Evolutionary conservation across 2,888 invertebrate genomes (phyloP).

Genomic region (Bibio marci): DNA sequence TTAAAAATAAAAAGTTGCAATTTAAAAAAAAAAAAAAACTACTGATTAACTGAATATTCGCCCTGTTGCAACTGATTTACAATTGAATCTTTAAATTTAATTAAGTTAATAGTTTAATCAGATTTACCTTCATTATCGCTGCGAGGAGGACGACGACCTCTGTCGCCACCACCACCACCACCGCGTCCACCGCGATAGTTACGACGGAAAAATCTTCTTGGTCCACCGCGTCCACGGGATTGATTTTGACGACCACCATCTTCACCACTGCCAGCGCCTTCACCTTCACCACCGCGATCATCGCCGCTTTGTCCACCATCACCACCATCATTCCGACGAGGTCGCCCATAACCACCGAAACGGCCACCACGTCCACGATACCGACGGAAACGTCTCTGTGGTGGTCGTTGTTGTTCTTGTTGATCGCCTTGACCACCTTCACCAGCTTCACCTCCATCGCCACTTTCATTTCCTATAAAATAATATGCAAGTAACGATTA

Average conservation of each 20-base stretch:
- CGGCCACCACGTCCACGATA: slow-evolving; percentile 19
- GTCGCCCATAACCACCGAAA: slow-evolving; percentile 31
- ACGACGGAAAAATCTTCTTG: slow-evolving; percentile 53
- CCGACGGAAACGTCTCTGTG: slow-evolving; percentile 29
- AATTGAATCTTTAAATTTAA: no score
- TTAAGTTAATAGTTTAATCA: no score
- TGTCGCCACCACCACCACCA: slow-evolving; percentile 10
- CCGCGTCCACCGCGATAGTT: slow-evolving; percentile 47
- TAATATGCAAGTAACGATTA: no score
- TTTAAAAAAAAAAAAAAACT: no score
- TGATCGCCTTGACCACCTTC: slow-evolving; percentile 14
- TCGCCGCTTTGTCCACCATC: slow-evolving; percentile 36
- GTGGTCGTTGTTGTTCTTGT: slow-evolving; percentile 11
- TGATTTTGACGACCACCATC: slow-evolving; percentile 20
- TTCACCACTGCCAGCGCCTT: slow-evolving; percentile 15
- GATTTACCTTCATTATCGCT: slow-evolving; percentile 25
- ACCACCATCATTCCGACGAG: slow-evolving; percentile 18
- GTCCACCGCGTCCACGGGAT: slow-evolving; percentile 20
- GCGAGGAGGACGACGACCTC: slow-evolving; percentile 18
- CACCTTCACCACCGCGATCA: slow-evolving; percentile 22
- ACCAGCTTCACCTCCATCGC: slow-evolving; percentile 9
- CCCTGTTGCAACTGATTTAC: no score
- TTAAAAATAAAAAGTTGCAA: no score
- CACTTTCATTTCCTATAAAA: background rate
- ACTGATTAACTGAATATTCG: no score